phyloP scores from a whole-genome alignment of 2,113 vertebrate genomes.

The Psilopsiagon aurifrons region DNA sequence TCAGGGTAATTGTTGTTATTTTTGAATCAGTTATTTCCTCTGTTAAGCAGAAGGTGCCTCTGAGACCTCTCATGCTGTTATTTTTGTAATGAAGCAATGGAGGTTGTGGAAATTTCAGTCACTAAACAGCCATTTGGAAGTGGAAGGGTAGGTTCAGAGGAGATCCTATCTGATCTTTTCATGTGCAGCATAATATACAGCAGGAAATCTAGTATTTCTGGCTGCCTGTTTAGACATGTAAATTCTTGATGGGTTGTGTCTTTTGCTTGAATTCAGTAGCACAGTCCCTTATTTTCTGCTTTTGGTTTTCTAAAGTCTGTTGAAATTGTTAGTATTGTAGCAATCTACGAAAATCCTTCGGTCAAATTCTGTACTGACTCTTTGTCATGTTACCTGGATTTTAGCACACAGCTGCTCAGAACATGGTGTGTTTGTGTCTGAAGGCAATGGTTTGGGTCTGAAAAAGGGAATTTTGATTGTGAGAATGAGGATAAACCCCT shows the following conservation, averaged over 20 bases:
- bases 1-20: slow-evolving; percentile 69
- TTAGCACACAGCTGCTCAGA: neutral
- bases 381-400: neutral
- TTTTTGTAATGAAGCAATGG: neutral
- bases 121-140: neutral
- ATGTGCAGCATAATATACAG: neutral
- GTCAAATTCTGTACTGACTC: neutral
- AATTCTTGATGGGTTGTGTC: neutral
- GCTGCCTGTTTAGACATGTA: neutral
- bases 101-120: neutral
- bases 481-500: neutral
- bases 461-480: neutral
- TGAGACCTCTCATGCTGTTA: neutral
- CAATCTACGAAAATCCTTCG: neutral
- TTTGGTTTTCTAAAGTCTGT: neutral
- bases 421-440: neutral
- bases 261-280: neutral
- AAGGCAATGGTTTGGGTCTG: neutral
- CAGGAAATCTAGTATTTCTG: neutral
- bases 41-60: neutral
- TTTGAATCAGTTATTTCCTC: slow-evolving; percentile 47
- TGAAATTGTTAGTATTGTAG: neutral
- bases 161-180: neutral
- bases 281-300: neutral
- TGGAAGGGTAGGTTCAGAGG: neutral